These are phyloP conservation scores for Pammene aurita DNA, from an alignment of 2,888 invertebrate species.

Conservation along the genomic window DNA sequence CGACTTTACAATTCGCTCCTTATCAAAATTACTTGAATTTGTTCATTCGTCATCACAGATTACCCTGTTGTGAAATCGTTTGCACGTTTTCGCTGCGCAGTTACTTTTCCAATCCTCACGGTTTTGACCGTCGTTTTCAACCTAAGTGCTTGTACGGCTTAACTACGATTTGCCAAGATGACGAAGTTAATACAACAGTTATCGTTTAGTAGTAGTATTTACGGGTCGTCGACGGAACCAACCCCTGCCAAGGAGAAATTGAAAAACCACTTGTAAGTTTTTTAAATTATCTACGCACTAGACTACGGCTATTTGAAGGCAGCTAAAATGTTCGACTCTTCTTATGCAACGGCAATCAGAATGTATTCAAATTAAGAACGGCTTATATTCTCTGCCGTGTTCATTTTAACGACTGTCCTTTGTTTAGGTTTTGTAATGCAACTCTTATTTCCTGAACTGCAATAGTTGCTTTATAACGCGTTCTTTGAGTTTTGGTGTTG, in stretches of 20 bases:
- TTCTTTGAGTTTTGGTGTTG: too few relatives aligned
- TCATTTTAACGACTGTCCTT: conserved; percentile 8
- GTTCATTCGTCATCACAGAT: conserved; percentile 46
- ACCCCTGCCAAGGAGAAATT: conserved; percentile 61
- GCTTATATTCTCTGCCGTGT: background rate
- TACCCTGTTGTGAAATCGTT: conserved; percentile 55
- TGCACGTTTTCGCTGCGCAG: conserved; percentile 63
- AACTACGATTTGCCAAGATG: conserved; percentile 79
- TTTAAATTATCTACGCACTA: conserved; percentile 33
- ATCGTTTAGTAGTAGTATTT: conserved; percentile 82
- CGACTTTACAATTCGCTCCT: conserved; percentile 26
- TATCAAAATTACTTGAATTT: conserved; percentile 47
- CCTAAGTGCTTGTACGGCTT: conserved; percentile 72
- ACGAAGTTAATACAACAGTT: conserved; percentile 82
- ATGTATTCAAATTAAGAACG: conserved; percentile 5
- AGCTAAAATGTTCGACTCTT: background rate
- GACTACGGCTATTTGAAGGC: conserved; percentile 1
- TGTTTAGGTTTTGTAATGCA: conserved; percentile 6
- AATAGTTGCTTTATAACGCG: background rate
- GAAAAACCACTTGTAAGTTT: conserved; percentile 62
- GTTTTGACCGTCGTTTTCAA: conserved; percentile 70
- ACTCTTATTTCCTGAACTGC: background rate
- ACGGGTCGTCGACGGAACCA: conserved; percentile 64
- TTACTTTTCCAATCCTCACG: conserved; percentile 58
- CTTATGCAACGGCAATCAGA: conserved; percentile 32